These are phyloP conservation scores for Pithys albifrons DNA, from an alignment of 2,113 vertebrate genomes.

Conservation along the genomic window DNA sequence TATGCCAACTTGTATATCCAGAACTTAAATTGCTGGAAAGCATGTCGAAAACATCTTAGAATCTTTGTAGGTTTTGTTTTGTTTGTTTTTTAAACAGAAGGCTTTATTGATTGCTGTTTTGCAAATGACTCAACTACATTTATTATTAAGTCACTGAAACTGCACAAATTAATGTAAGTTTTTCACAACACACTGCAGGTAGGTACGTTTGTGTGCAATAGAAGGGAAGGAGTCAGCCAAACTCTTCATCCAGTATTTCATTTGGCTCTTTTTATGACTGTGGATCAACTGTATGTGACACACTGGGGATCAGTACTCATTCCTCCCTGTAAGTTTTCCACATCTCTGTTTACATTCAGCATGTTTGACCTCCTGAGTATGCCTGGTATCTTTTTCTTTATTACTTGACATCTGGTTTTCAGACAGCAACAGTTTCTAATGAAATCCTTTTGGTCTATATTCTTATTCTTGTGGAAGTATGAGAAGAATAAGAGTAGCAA, in stretches of 20 bases:
- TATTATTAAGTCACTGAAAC: neutral
- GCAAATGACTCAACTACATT: neutral
- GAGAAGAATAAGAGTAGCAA: neutral
- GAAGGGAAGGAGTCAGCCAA: neutral
- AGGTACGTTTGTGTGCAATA: neutral
- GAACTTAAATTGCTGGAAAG: neutral
- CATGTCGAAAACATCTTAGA: neutral
- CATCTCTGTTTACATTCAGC: accelerated
- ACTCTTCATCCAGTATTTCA: neutral
- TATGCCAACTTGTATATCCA: neutral
- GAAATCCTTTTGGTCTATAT: neutral
- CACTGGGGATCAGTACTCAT: accelerated
- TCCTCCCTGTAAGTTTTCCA: neutral
- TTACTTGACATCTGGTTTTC: neutral
- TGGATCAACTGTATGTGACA: neutral
- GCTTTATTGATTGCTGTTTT: neutral
- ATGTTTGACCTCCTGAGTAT: neutral
- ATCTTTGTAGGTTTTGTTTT: neutral
- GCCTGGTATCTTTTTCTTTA: neutral
- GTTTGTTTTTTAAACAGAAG: neutral
- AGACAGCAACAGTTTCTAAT: neutral
- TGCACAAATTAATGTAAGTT: neutral
- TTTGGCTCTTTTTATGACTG: neutral
- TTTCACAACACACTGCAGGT: neutral
- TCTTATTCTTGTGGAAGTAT: neutral